Conservation (phyloP, 2,797 vertebrate genomes). For the Arctocebus calabarensis region DNA sequence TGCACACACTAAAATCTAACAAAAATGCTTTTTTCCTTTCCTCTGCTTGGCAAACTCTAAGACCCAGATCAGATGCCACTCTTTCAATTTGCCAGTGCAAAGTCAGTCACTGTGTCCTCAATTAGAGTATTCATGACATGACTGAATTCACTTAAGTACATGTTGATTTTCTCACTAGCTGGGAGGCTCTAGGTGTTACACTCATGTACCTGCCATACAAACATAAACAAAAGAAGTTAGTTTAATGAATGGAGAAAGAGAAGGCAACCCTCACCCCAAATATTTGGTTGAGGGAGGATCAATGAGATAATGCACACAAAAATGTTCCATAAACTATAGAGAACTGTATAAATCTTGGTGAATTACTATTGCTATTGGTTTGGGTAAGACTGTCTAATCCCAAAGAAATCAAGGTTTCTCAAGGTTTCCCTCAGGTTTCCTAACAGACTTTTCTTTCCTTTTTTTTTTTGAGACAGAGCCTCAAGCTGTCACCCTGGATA, state of each 20-base stretch:
- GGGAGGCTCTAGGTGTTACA: not conserved
- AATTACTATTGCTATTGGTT: not conserved
- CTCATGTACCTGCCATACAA: not conserved
- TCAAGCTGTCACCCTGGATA: too few relatives aligned
- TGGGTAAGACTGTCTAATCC: not conserved
- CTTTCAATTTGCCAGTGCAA: not conserved
- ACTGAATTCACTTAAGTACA: not conserved
- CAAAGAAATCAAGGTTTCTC: not conserved
- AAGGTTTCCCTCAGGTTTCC: constrained; percentile 2
- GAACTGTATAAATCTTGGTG: not conserved
- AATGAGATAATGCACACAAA: not conserved
- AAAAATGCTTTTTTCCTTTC: not conserved
- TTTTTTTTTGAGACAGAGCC: too few relatives aligned
- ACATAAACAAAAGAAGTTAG: not conserved
- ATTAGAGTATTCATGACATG: not conserved
- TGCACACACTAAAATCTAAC: not conserved
- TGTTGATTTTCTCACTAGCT: not conserved
- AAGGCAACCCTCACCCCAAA: not conserved
- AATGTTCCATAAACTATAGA: not conserved
- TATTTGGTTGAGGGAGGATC: not conserved
- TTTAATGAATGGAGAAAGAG: not conserved
- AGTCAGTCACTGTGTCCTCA: not conserved
- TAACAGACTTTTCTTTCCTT: not conserved
- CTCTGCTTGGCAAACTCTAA: constrained; percentile 58
- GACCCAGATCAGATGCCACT: not conserved